These are phyloP conservation scores for Notiomystis cincta DNA, from an alignment of 2,113 vertebrate genomes.

Conservation along the genomic window DNA sequence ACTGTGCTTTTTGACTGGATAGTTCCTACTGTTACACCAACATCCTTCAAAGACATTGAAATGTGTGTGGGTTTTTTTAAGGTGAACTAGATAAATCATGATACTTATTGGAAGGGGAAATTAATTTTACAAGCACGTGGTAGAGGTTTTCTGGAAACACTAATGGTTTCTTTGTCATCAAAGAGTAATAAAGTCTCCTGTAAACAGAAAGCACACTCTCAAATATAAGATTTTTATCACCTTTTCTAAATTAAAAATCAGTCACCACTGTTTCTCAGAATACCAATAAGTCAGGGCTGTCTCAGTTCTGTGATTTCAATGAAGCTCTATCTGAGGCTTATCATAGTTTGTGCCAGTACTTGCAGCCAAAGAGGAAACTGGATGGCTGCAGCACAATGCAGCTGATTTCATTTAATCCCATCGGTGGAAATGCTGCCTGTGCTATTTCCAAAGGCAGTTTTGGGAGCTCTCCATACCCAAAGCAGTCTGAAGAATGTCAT, in stretches of 20 bases:
- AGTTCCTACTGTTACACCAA: background rate
- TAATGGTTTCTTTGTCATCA: constrained; percentile 1
- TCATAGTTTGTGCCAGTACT: constrained; percentile 12
- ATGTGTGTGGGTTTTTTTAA: background rate
- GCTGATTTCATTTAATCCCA: constrained; percentile 48
- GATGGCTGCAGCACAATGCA: constrained; percentile 39
- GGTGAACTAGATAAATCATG: background rate
- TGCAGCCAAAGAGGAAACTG: constrained; percentile 56
- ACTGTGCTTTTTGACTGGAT: background rate
- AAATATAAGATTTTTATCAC: constrained; percentile 43
- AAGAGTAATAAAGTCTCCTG: constrained; percentile 11
- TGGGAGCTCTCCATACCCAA: constrained; percentile 41
- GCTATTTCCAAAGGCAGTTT: constrained; percentile 25
- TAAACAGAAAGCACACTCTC: background rate
- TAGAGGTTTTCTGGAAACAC: background rate
- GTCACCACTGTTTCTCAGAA: background rate
- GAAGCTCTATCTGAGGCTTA: constrained; percentile 35
- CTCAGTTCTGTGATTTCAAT: constrained; percentile 16
- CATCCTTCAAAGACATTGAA: background rate
- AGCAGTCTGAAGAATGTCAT: constrained; percentile 22
- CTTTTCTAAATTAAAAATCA: constrained; percentile 50
- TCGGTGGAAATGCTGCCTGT: constrained; percentile 4
- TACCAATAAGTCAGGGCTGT: constrained; percentile 45
- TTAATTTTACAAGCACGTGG: background rate
- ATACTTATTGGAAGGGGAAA: background rate